A percentile compares a stretch with the other conserved stretches of the same genome.
These are phyloP conservation scores for Xestia sexstrigata DNA, from an alignment of 2,888 invertebrate genomes.

Conservation along the genomic window DNA sequence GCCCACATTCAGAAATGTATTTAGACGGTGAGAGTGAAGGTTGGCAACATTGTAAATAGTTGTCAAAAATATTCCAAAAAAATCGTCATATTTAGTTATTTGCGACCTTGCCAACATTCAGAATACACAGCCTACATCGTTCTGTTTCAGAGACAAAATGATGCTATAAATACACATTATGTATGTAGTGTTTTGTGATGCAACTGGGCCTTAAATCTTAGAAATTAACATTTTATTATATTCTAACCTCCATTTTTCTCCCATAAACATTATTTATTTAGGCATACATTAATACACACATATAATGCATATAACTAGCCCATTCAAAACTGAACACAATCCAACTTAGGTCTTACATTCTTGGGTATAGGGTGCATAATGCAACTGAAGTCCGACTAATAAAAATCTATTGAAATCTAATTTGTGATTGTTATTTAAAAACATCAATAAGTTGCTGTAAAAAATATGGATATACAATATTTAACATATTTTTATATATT, in stretches of 20 bases:
- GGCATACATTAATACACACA: slow-evolving; percentile 85
- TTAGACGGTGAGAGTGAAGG: background rate
- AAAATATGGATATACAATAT: slow-evolving; percentile 2
- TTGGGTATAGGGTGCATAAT: slow-evolving; percentile 36
- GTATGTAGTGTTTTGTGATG: background rate
- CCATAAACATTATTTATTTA: slow-evolving; percentile 48
- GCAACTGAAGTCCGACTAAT: slow-evolving; percentile 15
- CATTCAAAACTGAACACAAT: slow-evolving; percentile 63
- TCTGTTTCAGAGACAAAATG: background rate
- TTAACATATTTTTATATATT: slow-evolving; percentile 6
- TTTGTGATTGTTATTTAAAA: slow-evolving; percentile 27
- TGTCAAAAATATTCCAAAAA: no score
- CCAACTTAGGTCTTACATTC: slow-evolving; percentile 54
- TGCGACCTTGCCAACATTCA: background rate
- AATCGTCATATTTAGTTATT: no score
- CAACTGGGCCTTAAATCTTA: background rate
- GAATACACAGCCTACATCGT: background rate
- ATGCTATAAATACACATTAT: background rate
- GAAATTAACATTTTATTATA: slow-evolving; percentile 11
- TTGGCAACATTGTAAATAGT: background rate
- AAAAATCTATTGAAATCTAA: slow-evolving; percentile 22
- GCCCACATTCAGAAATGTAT: background rate
- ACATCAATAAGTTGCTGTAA: slow-evolving; percentile 14
- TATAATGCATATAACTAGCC: slow-evolving; percentile 85
- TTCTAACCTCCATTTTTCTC: slow-evolving; percentile 53